Evolutionary conservation across 2,888 invertebrate genomes (phyloP), one percentile per base, ranked within the genome.

Genomic region (Rugalucina vietnamica): DNA sequence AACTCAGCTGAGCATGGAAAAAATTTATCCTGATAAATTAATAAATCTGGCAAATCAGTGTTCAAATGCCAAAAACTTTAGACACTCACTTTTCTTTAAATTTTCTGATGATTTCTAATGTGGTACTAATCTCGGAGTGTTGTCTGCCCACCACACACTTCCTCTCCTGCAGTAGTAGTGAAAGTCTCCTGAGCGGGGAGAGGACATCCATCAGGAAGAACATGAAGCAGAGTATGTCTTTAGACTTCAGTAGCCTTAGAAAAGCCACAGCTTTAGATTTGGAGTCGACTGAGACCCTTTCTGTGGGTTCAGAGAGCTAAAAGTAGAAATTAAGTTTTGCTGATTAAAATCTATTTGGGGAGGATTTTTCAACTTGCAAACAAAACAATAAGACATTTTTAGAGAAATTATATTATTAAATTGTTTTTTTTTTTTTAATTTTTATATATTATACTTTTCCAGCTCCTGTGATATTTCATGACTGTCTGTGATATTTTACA

Each of bases 161-260:
- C 36, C 69, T 21, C 34, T 80, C 74, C 43, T 84, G 84, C 5
- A 84, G 77, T 3, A 74, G 18, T 21, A 43, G 10, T 8, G 79
- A 81, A 37, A 85, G 24, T 27, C 81, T 29, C 21, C 39, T 79
- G 29, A 81, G 50, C 8, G 73, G 79, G 3, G 73, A 50, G 1
- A 81, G 81, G 14, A 76, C 79, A 72, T 85, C 85, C 36, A 79
- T 3, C 27, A 81, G 50, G 34, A 76, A 81, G 72, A 57, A 34
- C 18, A 82, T 18, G 37, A 81, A 76, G 27, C 27, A 69, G 14
- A 85, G 21, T 37, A 81, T 39, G 60, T 69, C 34, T 72, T 54
- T 75, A 8, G 76, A 74, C 39, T 75, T 76, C 71, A 81, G 43
- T 37, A 85, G 65, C 69, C 72, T 79, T 49, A 85, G 43, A 65